A percentile compares a stretch with the other conserved stretches of the same genome.
Conservation (phyloP, 2,797 vertebrate species). For the Cygnus olor region DNA sequence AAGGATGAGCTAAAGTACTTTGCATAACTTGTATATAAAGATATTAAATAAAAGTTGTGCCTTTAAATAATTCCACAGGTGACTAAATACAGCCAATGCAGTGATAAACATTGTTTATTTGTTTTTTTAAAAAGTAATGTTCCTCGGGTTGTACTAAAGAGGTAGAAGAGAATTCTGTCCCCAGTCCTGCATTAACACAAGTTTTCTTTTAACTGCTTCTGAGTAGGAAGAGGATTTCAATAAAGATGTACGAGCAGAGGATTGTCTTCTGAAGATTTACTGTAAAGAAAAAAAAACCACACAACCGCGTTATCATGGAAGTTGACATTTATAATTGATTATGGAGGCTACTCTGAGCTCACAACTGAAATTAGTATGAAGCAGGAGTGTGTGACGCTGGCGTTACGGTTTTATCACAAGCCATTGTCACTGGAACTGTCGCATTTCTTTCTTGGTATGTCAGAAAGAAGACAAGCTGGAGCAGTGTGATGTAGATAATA, state of each 20-base stretch:
- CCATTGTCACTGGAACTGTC: background rate
- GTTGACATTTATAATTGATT: constrained; percentile 5
- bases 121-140: background rate
- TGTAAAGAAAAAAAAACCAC: background rate
- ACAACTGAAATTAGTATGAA: background rate
- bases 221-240: background rate
- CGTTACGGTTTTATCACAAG: background rate
- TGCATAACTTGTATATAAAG: background rate
- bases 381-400: constrained; percentile 23
- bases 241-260: background rate
- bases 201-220: background rate
- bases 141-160: background rate
- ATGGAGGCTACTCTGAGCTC: constrained; percentile 9
- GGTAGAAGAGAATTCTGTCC: background rate
- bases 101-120: background rate
- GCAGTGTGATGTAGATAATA: background rate
- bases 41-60: background rate
- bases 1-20: background rate
- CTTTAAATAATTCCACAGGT: background rate
- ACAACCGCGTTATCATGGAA: background rate
- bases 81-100: background rate
- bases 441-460: background rate
- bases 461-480: background rate
- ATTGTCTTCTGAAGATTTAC: background rate
- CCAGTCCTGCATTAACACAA: background rate